Base-by-base conservation (phyloP, 2,797 vertebrate genomes). In the Hafferia zeledoni region DNA sequence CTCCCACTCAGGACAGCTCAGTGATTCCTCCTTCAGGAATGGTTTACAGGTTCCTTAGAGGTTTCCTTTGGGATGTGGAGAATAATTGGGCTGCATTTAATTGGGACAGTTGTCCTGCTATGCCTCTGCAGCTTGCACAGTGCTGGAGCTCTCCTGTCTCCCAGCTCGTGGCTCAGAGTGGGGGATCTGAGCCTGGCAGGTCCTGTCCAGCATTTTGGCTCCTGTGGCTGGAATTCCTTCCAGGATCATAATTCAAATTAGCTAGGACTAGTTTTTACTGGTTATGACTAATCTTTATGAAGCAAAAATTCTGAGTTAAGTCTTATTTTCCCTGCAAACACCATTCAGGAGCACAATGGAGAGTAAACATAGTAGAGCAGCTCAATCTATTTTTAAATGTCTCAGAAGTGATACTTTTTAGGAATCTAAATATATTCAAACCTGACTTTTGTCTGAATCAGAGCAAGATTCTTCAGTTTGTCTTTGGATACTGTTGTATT, bases 181-280 rank as follows among this genome's bases (percentile, higher is more conserved):
- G 17, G 4, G 2, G 3, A 41, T 18, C 30, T 31, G 30, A 53
- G 18, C 52, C 52, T 53, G 23, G 25, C 55, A 11, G 6, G 68
- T 85, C 31, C 1, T 23, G 76, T 15, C 55, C 84, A 52, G 44
- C 10, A 24, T 4, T 24, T 65, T 30, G 60, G 20, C 3, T 69
- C 52, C 60, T 43, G 12, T 27, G 55, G 14, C 24, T 61, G 49
- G 47, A 77, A 59, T 63, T 87, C 71, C n/a, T 53, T 33, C 72
- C 22, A 0, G 19, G 17, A 1, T 5, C 0, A 0, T 16, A 7
- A 31, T 31, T 56, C 20, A 30, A 13, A 10, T 28, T 55, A 44
- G 22, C 49, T 22, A 25, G 72, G 60, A 28, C 0, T 55, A 19
- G 17, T 60, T 52, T 52, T n/a, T 24, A 47, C 49, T 59, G 39